Evolutionary conservation across 2,113 vertebrate species (phyloP).

Genomic region (Caranx melampygus): DNA sequence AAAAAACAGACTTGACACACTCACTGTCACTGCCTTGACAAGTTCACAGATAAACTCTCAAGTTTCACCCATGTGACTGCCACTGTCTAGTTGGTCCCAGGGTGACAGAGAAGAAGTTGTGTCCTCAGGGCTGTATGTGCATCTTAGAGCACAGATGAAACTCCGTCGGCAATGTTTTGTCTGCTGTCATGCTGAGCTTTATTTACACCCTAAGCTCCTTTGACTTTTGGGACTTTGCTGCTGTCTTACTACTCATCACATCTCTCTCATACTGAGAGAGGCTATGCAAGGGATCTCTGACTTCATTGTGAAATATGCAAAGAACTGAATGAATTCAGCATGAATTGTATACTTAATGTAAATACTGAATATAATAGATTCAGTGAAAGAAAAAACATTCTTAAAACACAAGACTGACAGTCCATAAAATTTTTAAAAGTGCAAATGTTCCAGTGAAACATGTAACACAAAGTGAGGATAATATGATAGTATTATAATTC

Average conservation of each 20-base stretch:
- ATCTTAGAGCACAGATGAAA: conserved; percentile 49
- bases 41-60: conserved; percentile 60
- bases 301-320: neutral
- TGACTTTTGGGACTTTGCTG: conserved; percentile 54
- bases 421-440: neutral
- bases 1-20: conserved; percentile 7
- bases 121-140: conserved; percentile 62
- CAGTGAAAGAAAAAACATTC: neutral
- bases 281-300: conserved; percentile 12
- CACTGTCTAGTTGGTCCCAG: conserved; percentile 48
- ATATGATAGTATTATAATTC: too few species aligned
- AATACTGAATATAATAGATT: neutral
- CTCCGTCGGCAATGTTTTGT: conserved; percentile 62
- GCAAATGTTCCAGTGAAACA: neutral
- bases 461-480: neutral
- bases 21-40: conserved; percentile 43
- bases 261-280: neutral
- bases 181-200: conserved; percentile 58
- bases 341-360: neutral
- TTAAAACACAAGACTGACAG: neutral
- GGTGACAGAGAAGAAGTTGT: conserved; percentile 59
- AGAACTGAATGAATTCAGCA: neutral
- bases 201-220: conserved; percentile 60
- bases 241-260: conserved; percentile 42
- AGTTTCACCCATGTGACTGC: conserved; percentile 52